phyloP scores from a whole-genome alignment of 2,888 invertebrate genomes.

The Temnothorax ravouxi region DNA sequence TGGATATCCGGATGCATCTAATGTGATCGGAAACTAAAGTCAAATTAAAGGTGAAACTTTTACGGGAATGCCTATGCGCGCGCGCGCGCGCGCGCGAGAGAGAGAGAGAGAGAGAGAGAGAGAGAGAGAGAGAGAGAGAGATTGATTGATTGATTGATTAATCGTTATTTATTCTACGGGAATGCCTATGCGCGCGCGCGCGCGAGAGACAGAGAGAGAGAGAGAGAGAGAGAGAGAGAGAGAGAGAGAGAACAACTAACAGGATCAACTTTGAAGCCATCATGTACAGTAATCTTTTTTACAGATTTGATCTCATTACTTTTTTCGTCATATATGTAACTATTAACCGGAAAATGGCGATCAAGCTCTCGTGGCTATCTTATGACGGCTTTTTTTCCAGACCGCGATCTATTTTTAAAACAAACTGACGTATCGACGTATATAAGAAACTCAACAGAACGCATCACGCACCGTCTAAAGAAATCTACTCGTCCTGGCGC shows the following conservation, averaged over 20 bases:
- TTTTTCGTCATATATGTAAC: not conserved
- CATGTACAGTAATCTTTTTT: not conserved
- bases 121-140: too few species aligned
- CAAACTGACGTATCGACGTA: slow-evolving; percentile 64
- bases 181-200: too few species aligned
- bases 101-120: too few species aligned
- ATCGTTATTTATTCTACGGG: too few species aligned
- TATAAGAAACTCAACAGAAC: slow-evolving; percentile 44
- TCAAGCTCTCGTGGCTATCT: not conserved
- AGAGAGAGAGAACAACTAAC: not conserved
- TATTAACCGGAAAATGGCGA: not conserved
- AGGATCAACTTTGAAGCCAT: not conserved
- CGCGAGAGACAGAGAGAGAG: too few species aligned
- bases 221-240: too few species aligned
- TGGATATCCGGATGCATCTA: slow-evolving; percentile 33
- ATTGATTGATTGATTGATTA: too few species aligned
- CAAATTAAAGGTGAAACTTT: not conserved
- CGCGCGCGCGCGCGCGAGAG: too few species aligned
- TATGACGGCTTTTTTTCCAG: slow-evolving; percentile 28
- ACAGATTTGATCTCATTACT: not conserved
- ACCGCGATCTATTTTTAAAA: slow-evolving; percentile 40
- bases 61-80: not conserved
- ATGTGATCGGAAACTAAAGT: slow-evolving; percentile 11
- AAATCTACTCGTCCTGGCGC: slow-evolving; percentile 62
- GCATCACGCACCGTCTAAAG: slow-evolving; percentile 39